Conservation (phyloP, 2,888 invertebrate genomes). For the Phasia obesa region DNA sequence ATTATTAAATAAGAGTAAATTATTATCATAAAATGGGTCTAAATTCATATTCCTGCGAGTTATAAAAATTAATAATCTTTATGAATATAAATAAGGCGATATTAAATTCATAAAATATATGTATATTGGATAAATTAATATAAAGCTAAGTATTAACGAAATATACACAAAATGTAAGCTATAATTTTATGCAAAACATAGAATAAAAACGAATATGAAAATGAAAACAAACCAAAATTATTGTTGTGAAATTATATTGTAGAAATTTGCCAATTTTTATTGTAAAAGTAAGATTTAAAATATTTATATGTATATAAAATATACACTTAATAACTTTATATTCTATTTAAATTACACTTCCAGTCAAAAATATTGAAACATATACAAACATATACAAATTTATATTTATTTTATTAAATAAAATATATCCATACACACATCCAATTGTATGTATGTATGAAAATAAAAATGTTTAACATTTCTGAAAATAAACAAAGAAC, state of each 20-base stretch:
- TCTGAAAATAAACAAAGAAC: too few relatives aligned
- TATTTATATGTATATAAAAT: constrained; percentile 48
- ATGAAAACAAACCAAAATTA: constrained; percentile 33
- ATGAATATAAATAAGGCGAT: not conserved
- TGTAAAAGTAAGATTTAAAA: constrained; percentile 47
- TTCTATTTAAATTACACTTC: constrained; percentile 32
- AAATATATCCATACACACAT: too few relatives aligned
- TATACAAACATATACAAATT: not conserved
- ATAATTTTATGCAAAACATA: constrained; percentile 38
- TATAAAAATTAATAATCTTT: too few relatives aligned
- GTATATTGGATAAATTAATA: constrained; percentile 25
- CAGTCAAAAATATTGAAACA: constrained; percentile 30
- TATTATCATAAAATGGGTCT: too few relatives aligned
- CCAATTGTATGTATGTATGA: too few relatives aligned
- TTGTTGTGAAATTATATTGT: constrained; percentile 67
- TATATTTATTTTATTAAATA: too few relatives aligned
- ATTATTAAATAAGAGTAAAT: too few relatives aligned
- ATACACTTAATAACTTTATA: too few relatives aligned
- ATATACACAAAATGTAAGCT: constrained; percentile 30
- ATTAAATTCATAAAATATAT: constrained; percentile 4
- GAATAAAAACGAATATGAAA: not conserved
- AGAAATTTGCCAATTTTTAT: constrained; percentile 70
- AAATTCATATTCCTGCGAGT: too few relatives aligned
- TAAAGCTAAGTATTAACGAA: constrained; percentile 11
- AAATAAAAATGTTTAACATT: too few relatives aligned